These are phyloP conservation scores for Drosophila littoralis DNA, from an alignment of 1,140 invertebrate genomes.

Conservation along the genomic window DNA sequence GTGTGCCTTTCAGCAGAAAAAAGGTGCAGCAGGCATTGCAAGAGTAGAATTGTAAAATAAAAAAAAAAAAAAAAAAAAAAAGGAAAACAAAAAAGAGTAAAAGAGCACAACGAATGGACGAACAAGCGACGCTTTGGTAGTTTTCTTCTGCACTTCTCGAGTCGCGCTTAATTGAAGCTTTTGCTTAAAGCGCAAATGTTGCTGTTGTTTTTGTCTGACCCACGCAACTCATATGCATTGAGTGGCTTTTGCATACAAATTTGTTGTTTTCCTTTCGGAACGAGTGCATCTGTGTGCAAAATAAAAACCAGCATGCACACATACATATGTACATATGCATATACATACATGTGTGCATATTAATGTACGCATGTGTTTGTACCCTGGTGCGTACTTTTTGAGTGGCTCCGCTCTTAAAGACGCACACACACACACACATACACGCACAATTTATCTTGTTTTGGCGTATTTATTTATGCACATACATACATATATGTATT, in stretches of 20 bases:
- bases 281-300: slow-evolving; percentile 6
- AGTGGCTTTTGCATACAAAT: slow-evolving; percentile 15
- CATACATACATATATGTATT: slow-evolving; percentile 21
- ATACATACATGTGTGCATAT: background rate
- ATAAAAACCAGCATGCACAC: slow-evolving; percentile 1
- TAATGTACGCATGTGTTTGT: background rate
- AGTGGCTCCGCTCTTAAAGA: slow-evolving; percentile 15
- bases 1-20: slow-evolving; percentile 64
- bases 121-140: slow-evolving; percentile 9
- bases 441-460: slow-evolving; percentile 27
- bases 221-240: slow-evolving; percentile 20
- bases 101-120: slow-evolving; percentile 25
- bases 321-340: slow-evolving; percentile 1
- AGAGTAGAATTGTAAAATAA: slow-evolving; percentile 35
- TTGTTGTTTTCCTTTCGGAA: slow-evolving; percentile 5
- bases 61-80: background rate
- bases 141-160: slow-evolving; percentile 30
- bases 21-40: slow-evolving; percentile 58
- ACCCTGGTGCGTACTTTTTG: slow-evolving; percentile 1
- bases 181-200: slow-evolving; percentile 7
- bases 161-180: slow-evolving; percentile 43
- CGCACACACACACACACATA: slow-evolving; percentile 19
- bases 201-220: slow-evolving; percentile 17
- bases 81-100: slow-evolving; percentile 26
- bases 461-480: slow-evolving; percentile 27